These are phyloP conservation scores for Oenanthe melanoleuca DNA, from an alignment of 2,113 vertebrate genomes.

Conservation along the genomic window DNA sequence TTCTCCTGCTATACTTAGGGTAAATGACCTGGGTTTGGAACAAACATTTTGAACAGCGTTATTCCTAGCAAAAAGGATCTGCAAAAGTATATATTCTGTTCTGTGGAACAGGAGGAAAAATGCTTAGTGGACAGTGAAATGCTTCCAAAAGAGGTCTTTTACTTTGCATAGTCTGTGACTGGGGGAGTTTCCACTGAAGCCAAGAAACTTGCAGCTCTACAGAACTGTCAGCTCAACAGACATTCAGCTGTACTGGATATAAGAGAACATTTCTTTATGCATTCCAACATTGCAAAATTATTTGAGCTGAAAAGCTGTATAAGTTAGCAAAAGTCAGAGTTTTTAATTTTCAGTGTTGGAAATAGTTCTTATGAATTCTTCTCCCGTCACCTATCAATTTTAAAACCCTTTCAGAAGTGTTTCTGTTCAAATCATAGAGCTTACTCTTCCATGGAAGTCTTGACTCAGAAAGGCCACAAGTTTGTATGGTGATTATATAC, in stretches of 20 bases:
- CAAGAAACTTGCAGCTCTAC: neutral
- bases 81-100: neutral
- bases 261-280: neutral
- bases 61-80: neutral
- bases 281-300: neutral
- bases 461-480: neutral
- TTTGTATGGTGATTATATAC: neutral
- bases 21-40: neutral
- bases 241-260: neutral
- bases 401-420: neutral
- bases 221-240: neutral
- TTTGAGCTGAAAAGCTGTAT: neutral
- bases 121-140: neutral
- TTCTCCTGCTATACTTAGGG: neutral
- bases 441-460: neutral
- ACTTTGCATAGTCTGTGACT: neutral
- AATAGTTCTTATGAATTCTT: neutral
- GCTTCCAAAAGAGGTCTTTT: neutral
- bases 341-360: neutral
- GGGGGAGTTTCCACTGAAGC: neutral
- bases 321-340: neutral
- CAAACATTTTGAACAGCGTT: neutral
- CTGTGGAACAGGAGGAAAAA: neutral
- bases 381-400: neutral
- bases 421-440: neutral